Base-by-base conservation (phyloP, 2,113 vertebrate genomes). In the Tragelaphus imberbis region DNA sequence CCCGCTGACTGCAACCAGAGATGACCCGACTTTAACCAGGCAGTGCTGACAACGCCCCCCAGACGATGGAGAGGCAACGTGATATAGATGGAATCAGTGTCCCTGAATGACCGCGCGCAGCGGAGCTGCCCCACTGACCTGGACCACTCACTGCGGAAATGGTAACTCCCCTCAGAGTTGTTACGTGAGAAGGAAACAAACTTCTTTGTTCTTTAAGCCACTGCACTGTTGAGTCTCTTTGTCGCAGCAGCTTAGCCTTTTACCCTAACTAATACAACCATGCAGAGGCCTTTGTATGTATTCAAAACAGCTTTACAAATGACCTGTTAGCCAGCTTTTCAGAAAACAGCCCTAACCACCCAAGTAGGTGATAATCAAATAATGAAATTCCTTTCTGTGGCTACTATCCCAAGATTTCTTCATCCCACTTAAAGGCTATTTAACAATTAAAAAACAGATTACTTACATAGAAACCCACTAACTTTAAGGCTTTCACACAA, bases 81-180 rank as follows among this genome's bases (percentile, higher is more conserved):
- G 91, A 97, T 89, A 82, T 27, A 36, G 90, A 40, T 40, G 51
- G 65, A 81, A 82, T 15, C 88, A 5, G 44, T 97, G 96, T 96
- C 97, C 97, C 89, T 36, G 51, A 91, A 84, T 96, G 89, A 97
- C 97, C 71, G 63, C 65, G 53, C 25, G 51, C 88, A 89, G 82
- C 71, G 53, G 56, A 93, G 93, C 86, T 94, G 97, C 47, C 89
- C 96, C 89, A 97, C 59, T 97, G 95, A 97, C 97, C 98, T 94
- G 58, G 58, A 56, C 84, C 3, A 9, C 49, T 88, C 94, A 90
- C 94, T 96, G 88, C 49, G 71, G 93, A 96, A 94, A 94, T 40
- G 71, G 56, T 94, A 93, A 79, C 82, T 93, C 44, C 84, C 77
- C 47, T 93, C 86, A 77, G 96, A 94, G 82, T 9, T 95, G 81